Base-by-base conservation (phyloP, 1,140 invertebrate genomes). In the Dryas iulia region DNA sequence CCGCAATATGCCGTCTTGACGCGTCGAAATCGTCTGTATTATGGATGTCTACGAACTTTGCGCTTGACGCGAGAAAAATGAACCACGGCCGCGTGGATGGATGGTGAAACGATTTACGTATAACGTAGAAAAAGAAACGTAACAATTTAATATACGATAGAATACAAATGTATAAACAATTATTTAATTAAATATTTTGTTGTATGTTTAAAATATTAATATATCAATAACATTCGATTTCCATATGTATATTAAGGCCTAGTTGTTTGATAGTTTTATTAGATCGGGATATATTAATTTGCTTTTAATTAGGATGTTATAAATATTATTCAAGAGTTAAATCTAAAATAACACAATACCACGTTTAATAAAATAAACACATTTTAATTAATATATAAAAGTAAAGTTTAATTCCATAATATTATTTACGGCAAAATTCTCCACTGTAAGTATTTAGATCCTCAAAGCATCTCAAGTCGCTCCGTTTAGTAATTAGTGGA, bases 51-150 rank as follows among this genome's bases (percentile, higher is more conserved):
- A 78, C 72, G 66, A 88, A 87, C 76, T 88, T 87, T 78, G 64
- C 78, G 77, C 76, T 77, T 87, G 86, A 89, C 88, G 88, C 83
- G 86, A 86, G 88, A 90, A 90, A 90, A 90, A 89, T 90, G 88
- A 91, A 87, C 83, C 82, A 71, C 71, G 74, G 77, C 74, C 72
- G 77, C 71, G 71, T 60, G 66, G 66, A 81, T 79, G 74, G 78
- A 87, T 90, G 71, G 83, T 76, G 78, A 84, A 74, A 81, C 72
- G 66, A 86, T 83, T 79, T 72, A 81, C 78, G 79, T 26, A 25
- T 18, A 47, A 62, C 53, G n/a, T 30, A 61, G 12, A 56, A 11
- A 56, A 26, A 56, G 39, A 47, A 18, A 47, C 18, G 14, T 47
- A 8, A 5, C 1, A 47, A 18, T 47, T 47, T 21, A 18, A 8